A percentile compares a stretch with the other conserved stretches of the same genome.
phyloP scores from a whole-genome alignment of 2,888 invertebrate genomes.

The Panzeria rudis region DNA sequence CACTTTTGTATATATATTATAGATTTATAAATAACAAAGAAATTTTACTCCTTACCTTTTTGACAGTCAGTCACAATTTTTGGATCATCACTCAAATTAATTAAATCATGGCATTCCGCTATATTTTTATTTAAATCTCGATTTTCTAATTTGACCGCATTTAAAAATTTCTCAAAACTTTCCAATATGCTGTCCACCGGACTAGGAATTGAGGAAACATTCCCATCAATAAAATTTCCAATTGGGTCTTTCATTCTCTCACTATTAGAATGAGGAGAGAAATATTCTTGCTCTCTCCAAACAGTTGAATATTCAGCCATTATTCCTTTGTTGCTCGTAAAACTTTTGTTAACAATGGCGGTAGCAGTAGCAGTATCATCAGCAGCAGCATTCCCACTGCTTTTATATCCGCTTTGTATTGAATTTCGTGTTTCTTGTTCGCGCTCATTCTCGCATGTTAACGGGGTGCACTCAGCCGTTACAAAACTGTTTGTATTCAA shows the following conservation, averaged over 20 bases:
- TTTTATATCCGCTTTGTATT: constrained; percentile 64
- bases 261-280: not conserved
- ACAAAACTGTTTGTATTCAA: constrained; percentile 62
- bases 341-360: constrained; percentile 1
- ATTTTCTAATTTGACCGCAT: constrained; percentile 44
- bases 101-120: constrained; percentile 55
- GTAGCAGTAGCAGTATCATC: constrained; percentile 39
- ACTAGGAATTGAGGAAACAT: constrained; percentile 13
- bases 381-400: constrained; percentile 48
- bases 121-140: constrained; percentile 23
- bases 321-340: not conserved
- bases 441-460: constrained; percentile 65
- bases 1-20: too few species aligned
- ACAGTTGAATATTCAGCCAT: constrained; percentile 57
- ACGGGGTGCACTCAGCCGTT: constrained; percentile 73
- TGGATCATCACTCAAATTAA: constrained; percentile 46
- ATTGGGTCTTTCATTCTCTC: constrained; percentile 30
- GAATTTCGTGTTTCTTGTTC: constrained; percentile 50
- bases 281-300: constrained; percentile 32
- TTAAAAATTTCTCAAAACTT: constrained; percentile 56
- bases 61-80: not conserved
- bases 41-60: constrained; percentile 32
- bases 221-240: constrained; percentile 28
- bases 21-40: not conserved
- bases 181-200: constrained; percentile 45